These are phyloP conservation scores for Etheostoma cragini DNA, from an alignment of 2,113 vertebrate species.

Conservation along the genomic window DNA sequence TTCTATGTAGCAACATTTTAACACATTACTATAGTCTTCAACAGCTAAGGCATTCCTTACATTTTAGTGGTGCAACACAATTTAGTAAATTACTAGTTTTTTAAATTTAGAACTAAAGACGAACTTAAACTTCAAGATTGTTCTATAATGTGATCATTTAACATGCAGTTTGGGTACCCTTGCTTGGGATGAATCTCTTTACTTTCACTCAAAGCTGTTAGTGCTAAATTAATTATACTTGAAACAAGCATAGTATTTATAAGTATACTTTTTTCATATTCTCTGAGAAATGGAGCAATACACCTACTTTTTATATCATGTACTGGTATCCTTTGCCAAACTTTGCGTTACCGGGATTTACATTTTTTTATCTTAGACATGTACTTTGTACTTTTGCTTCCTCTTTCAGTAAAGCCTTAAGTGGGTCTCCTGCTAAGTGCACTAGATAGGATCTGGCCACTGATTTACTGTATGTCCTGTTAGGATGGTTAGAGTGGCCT, in stretches of 20 bases:
- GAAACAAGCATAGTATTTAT: not conserved
- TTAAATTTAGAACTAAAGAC: not conserved
- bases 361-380: conserved; percentile 39
- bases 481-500: conserved; percentile 51
- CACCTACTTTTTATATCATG: not conserved
- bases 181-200: not conserved
- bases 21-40: not conserved
- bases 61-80: not conserved
- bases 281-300: not conserved
- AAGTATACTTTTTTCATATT: not conserved
- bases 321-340: not conserved
- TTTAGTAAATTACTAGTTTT: not conserved
- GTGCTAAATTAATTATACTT: not conserved
- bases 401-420: conserved; percentile 60
- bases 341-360: conserved; percentile 17
- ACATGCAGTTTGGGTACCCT: not conserved
- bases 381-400: conserved; percentile 41
- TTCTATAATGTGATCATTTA: not conserved
- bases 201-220: not conserved
- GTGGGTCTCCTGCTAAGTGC: conserved; percentile 69
- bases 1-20: not conserved
- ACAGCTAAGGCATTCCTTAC: not conserved
- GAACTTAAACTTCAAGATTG: not conserved
- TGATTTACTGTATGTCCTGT: conserved; percentile 65
- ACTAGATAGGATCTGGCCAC: conserved; percentile 58